Base-by-base conservation (phyloP, 2,888 invertebrate species). In the Hirtodrosophila confusa region DNA sequence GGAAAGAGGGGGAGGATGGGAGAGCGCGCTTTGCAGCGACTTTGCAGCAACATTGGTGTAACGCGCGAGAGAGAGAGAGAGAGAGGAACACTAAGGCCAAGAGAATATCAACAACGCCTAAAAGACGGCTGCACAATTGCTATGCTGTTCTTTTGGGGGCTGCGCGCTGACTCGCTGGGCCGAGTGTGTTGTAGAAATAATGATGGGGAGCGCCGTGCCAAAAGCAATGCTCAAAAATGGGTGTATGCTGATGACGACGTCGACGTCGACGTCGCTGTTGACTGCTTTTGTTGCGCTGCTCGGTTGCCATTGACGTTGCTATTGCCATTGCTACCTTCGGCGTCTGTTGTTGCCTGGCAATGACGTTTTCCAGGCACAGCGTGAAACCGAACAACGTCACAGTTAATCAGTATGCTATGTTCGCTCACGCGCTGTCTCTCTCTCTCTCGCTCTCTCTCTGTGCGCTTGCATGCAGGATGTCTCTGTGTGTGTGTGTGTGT, bases 181-280 rank as follows among this genome's bases (percentile, higher is more conserved):
- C 33, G 36, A 6, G 11, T 7, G 11, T 31, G 55, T 75, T 74
- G 74, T 74, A 62, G 74, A 74, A 74, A 74, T 62, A 44, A n/a
- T 12, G 33, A 51, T 74, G 61, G 57, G 48, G 39, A 70, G 69
- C 49, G 44, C 36, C 48, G 27, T 11, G 33, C 39, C 17, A 48
- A 55, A 57, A 75, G 75, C 65, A 78, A 70, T 75, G 77, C 79
- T 75, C 55, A 45, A 89, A 89, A 89, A 89, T 89, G 88, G 88
- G 88, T 89, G 89, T 89, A 87, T 89, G 88, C 88, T 75, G 75
- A 50, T 41, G 50, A 55, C 43, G 35, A 56, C 53, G 61, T 12
- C 50, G 35, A 8, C 11, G 67, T n/a, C 41, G 12, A 1, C 62
- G 35, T 43, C 10, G 4, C 9, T 27, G 47, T 36, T 47, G 4